Conservation (phyloP, 1,140 invertebrate genomes). For the Zaprionus camerounensis region DNA sequence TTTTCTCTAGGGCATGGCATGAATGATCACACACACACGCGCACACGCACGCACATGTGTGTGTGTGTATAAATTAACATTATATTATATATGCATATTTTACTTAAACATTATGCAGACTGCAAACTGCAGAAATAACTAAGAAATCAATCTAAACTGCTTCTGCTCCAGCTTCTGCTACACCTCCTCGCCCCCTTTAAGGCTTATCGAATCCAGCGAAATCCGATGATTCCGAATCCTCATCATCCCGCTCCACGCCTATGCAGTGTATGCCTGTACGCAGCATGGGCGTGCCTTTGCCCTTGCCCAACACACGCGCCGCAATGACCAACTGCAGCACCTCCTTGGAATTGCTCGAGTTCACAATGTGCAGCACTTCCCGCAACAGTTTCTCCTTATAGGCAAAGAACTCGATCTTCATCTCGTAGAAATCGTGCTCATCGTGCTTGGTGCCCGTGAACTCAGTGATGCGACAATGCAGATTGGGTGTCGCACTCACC, state of each 20-base stretch:
- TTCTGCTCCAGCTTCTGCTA: background rate
- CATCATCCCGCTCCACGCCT: conserved; percentile 83
- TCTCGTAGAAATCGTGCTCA: conserved; percentile 79
- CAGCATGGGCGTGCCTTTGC: conserved; percentile 86
- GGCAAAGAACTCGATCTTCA: conserved; percentile 85
- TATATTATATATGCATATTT: conserved; percentile 39
- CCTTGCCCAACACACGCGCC: conserved; percentile 85
- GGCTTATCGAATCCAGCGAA: conserved; percentile 69
- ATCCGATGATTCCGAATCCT: conserved; percentile 82
- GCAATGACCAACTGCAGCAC: conserved; percentile 76
- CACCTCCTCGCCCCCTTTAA: conserved; percentile 21
- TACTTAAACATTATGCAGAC: conserved; percentile 63
- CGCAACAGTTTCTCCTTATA: conserved; percentile 85
- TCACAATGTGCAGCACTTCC: conserved; percentile 84
- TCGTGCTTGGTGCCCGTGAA: conserved; percentile 75
- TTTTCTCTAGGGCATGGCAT: conserved; percentile 6
- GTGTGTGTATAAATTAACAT: conserved; percentile 51
- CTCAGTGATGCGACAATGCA: conserved; percentile 78
- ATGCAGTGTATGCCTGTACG: conserved; percentile 85
- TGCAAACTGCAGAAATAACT: conserved; percentile 60
- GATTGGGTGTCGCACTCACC: conserved; percentile 74
- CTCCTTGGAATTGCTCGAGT: conserved; percentile 76
- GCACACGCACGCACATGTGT: background rate
- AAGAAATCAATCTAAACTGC: conserved; percentile 39
- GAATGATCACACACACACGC: background rate